These are phyloP conservation scores for Aporrectodea caliginosa DNA, from an alignment of 1,140 invertebrate genomes.

Conservation along the genomic window DNA sequence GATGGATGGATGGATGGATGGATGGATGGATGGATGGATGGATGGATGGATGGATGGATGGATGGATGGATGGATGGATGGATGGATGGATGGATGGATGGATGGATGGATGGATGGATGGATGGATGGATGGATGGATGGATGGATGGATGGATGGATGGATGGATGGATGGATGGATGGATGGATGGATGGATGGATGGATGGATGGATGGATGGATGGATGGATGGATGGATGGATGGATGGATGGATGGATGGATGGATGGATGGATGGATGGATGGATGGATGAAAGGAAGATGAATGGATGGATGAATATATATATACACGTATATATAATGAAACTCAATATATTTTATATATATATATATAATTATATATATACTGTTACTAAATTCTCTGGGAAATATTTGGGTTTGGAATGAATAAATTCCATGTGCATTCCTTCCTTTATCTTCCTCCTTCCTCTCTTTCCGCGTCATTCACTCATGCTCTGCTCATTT, in stretches of 20 bases:
- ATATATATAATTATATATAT: too few species aligned
- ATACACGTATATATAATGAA: background rate
- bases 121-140: conserved; percentile 12
- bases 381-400: too few species aligned
- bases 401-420: too few species aligned
- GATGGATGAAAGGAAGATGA: background rate
- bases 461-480: too few species aligned
- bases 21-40: background rate
- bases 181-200: conserved; percentile 12
- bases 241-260: conserved; percentile 12
- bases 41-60: conserved; percentile 16
- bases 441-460: too few species aligned
- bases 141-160: conserved; percentile 14
- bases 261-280: conserved; percentile 16
- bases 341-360: too few species aligned
- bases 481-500: too few species aligned
- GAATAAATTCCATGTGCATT: too few species aligned
- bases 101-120: conserved; percentile 12
- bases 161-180: conserved; percentile 12
- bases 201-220: conserved; percentile 16
- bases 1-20: background rate
- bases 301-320: background rate
- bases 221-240: conserved; percentile 10
- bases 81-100: conserved; percentile 14
- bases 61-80: conserved; percentile 16